A percentile compares a stretch with the other conserved stretches of the same genome.
Conservation (phyloP, 2,888 invertebrate genomes). For the Brachyptera risi region DNA sequence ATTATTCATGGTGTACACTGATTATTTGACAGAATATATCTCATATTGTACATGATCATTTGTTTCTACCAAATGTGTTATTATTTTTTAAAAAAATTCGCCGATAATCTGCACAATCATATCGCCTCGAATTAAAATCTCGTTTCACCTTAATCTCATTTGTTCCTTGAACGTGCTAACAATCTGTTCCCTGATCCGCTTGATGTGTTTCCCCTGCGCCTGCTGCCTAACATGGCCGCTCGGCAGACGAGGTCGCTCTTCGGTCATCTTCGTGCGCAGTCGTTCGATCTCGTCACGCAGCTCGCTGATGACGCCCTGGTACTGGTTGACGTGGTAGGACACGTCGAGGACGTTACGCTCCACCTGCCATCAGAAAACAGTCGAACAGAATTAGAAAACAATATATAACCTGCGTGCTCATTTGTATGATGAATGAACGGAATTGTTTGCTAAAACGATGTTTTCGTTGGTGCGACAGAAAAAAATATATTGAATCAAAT, state of each 20-base stretch:
- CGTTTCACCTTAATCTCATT: slow-evolving; percentile 69
- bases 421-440: too few species aligned
- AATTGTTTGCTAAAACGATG: too few species aligned
- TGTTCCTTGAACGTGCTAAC: slow-evolving; percentile 88
- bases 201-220: slow-evolving; percentile 39
- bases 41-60: background rate
- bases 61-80: background rate
- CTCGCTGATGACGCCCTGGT: slow-evolving; percentile 75
- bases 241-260: slow-evolving; percentile 53
- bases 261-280: slow-evolving; percentile 74
- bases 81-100: background rate
- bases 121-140: background rate
- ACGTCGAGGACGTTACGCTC: slow-evolving; percentile 62
- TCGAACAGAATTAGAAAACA: too few species aligned
- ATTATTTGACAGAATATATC: too few species aligned
- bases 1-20: too few species aligned
- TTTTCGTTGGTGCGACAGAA: too few species aligned
- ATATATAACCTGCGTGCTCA: too few species aligned
- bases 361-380: too few species aligned
- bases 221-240: background rate
- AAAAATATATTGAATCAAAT: too few species aligned
- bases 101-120: background rate
- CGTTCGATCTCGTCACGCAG: slow-evolving; percentile 79
- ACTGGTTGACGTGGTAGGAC: slow-evolving; percentile 77
- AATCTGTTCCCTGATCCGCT: slow-evolving; percentile 71